Base-by-base conservation (phyloP, 2,113 vertebrate species). In the Perca flavescens region DNA sequence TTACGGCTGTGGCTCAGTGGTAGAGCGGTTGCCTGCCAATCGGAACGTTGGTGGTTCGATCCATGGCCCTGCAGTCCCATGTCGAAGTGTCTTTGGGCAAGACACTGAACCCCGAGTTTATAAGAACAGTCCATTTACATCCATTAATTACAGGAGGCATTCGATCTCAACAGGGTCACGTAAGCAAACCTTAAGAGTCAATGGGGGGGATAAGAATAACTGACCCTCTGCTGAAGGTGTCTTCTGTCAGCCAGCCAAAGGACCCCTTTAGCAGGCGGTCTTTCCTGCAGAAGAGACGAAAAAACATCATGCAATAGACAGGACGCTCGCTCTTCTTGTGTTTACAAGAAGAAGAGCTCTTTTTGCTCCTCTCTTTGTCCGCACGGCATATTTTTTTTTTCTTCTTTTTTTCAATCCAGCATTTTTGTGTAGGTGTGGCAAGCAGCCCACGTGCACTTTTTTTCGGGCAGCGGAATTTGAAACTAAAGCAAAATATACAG, bases 401-500 rank as follows among this genome's bases (percentile, higher is more conserved):
- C 58, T 11, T 69, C 68, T 82, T 66, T 83, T 67, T 77, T 73
- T 72, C 67, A 64, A 22, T 47, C 63, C 68, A 47, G 69, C 85
- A 87, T 91, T 89, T 91, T 92, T 89, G 86, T 84, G 90, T 92
- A 92, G 91, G 90, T 91, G 91, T 91, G 92, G 91, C 58, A 56
- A 80, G 65, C 74, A 60, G 84, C 92, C 93, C 92, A 94, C 94
- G 79, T 94, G 91, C 88, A 82, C 36, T 65, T 86, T 86, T 77
- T 83, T 85, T 82, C 50, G 21, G 82, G 80, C 65, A 49, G 86
- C 28, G 88, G 89, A 94, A 94, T 93, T 93, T 91, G 85, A 94
- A 93, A 91, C 90, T 81, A 53, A 91, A 90, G 88, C 88, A 91
- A 94, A 94, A 93, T 92, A 91, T 93, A 91, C 92, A 93, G 91